phyloP scores from a whole-genome alignment of 2,888 invertebrate genomes.

The Calameuta filiformis region DNA sequence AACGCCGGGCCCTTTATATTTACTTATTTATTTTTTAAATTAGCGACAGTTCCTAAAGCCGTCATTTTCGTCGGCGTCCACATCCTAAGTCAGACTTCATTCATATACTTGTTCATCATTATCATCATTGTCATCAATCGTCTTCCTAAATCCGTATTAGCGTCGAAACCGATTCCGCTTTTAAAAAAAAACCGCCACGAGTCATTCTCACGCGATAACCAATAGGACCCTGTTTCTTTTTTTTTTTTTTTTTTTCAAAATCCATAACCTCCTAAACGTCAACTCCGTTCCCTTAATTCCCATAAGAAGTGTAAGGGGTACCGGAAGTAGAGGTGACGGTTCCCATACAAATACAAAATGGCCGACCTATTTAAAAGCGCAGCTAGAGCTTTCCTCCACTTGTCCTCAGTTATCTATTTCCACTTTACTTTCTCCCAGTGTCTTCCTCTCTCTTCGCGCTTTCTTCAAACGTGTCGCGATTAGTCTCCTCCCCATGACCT shows the following conservation, averaged over 20 bases:
- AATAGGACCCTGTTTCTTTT: neutral
- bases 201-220: neutral
- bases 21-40: neutral
- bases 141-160: neutral
- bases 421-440: neutral
- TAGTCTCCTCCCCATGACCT: neutral
- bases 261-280: neutral
- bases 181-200: neutral
- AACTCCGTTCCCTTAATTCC: neutral
- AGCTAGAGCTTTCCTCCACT: neutral
- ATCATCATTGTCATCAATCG: neutral
- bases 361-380: neutral
- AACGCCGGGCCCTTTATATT: slow-evolving; percentile 19
- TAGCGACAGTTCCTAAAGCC: neutral
- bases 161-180: neutral
- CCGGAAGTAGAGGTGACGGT: neutral
- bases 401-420: neutral
- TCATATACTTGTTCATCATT: neutral
- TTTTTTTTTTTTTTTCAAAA: neutral
- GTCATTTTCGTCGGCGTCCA: neutral
- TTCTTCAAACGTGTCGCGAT: neutral
- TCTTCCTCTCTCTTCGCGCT: neutral
- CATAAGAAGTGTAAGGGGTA: neutral
- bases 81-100: neutral
- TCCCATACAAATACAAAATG: neutral